Evolutionary conservation across 1,140 invertebrate genomes (phyloP).

Genomic region (Aphaenogaster rudis): DNA sequence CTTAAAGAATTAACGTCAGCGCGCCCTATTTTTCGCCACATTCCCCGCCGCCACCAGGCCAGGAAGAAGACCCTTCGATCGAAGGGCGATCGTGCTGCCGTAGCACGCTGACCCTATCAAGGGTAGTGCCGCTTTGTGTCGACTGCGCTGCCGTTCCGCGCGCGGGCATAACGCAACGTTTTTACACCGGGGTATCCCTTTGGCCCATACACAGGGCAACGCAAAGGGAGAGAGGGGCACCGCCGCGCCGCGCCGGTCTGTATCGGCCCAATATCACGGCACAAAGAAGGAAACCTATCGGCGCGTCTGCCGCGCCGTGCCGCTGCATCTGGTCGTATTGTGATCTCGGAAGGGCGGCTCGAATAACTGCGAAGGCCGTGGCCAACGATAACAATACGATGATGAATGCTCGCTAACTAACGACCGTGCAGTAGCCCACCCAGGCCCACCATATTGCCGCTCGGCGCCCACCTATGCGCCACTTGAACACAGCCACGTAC

Average conservation of each 20-base stretch:
- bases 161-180: slow-evolving; percentile 44
- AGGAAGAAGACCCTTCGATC: slow-evolving; percentile 58
- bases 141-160: slow-evolving; percentile 3
- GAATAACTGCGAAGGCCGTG: slow-evolving; percentile 74
- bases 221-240: slow-evolving; percentile 1
- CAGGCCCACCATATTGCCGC: slow-evolving; percentile 71
- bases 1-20: slow-evolving; percentile 53
- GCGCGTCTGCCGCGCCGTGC: slow-evolving; percentile 20
- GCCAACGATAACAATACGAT: slow-evolving; percentile 79
- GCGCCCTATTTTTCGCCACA: slow-evolving; percentile 45
- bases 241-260: neutral
- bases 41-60: neutral
- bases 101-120: slow-evolving; percentile 44
- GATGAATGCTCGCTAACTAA: slow-evolving; percentile 79
- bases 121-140: slow-evolving; percentile 44
- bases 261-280: slow-evolving; percentile 50
- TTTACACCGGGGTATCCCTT: slow-evolving; percentile 49
- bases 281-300: slow-evolving; percentile 69
- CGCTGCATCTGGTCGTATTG: slow-evolving; percentile 74
- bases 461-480: slow-evolving; percentile 57
- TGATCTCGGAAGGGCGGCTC: slow-evolving; percentile 69
- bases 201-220: slow-evolving; percentile 25
- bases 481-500: slow-evolving; percentile 2
- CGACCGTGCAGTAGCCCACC: slow-evolving; percentile 73
- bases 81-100: slow-evolving; percentile 22